Percentiles rank a stretch among this genome's conserved stretches.
phyloP scores from a whole-genome alignment of 2,797 vertebrate species.

The Eulemur coronatus region DNA sequence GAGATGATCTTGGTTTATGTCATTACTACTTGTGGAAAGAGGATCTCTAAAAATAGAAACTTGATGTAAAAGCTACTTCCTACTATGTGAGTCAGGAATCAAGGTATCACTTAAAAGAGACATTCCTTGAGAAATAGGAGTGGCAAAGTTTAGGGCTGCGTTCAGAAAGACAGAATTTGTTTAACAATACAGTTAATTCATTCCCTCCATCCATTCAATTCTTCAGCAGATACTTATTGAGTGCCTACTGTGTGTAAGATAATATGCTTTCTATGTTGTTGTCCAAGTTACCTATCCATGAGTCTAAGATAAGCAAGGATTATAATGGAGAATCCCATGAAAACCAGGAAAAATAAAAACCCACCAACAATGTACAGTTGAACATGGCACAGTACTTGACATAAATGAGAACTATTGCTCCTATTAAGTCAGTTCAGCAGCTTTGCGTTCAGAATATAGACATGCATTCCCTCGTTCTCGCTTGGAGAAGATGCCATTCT shows the following conservation, averaged over 20 bases:
- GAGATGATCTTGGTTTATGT: slow-evolving; percentile 84
- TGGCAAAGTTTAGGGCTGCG: not conserved
- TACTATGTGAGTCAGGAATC: not conserved
- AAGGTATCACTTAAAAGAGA: not conserved
- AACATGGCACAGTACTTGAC: not conserved
- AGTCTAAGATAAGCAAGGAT: not conserved
- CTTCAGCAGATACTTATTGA: not conserved
- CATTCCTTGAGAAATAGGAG: not conserved
- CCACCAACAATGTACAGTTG: no score
- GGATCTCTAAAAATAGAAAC: slow-evolving; percentile 64
- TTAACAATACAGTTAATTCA: not conserved
- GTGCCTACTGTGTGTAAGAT: not conserved
- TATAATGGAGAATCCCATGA: not conserved
- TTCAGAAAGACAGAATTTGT: slow-evolving; percentile 49
- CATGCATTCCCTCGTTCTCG: not conserved
- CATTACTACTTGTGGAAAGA: slow-evolving; percentile 81
- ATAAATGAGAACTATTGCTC: not conserved
- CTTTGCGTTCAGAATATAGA: not conserved
- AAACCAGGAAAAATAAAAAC: not conserved
- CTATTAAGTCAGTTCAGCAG: not conserved
- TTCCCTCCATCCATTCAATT: not conserved
- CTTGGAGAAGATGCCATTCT: not conserved
- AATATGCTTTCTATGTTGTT: not conserved
- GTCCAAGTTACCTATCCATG: not conserved
- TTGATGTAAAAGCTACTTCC: not conserved